Conservation (phyloP, 2,113 vertebrate species). For the Takifugu bimaculatus region DNA sequence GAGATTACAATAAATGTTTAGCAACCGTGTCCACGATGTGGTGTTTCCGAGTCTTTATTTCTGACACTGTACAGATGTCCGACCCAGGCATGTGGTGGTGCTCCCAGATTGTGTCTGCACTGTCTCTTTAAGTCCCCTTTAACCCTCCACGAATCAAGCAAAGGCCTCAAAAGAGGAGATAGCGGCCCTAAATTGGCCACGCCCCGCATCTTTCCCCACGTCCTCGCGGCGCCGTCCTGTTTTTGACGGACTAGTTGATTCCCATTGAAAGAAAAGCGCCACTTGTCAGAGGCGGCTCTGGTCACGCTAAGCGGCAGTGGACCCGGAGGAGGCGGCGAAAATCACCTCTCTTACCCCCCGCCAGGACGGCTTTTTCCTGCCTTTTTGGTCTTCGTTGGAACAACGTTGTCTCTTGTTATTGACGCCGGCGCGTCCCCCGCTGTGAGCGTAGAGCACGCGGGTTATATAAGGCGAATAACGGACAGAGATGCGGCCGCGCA, state of each 20-base stretch:
- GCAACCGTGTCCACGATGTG: not conserved
- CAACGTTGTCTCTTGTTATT: conserved; percentile 1
- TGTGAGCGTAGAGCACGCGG: too few relatives aligned
- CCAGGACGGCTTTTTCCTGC: too few relatives aligned
- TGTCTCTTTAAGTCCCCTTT: conserved; percentile 63
- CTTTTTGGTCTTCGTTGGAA: conserved; percentile 5
- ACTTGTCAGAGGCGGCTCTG: conserved; percentile 26
- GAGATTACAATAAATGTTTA: conserved; percentile 51
- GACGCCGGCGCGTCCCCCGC: not conserved
- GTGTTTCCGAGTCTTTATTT: not conserved
- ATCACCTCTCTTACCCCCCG: too few relatives aligned
- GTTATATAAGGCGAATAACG: conserved; percentile 59
- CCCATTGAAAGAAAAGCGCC: conserved; percentile 23
- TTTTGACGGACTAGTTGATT: conserved; percentile 27
- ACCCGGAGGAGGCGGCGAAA: not conserved
- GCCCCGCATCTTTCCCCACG: conserved; percentile 7
- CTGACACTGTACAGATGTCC: too few relatives aligned
- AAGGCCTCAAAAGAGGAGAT: conserved; percentile 36
- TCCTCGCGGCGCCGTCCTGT: conserved; percentile 1
- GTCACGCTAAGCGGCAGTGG: conserved; percentile 16
- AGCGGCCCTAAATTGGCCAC: conserved; percentile 56
- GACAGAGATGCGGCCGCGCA: conserved; percentile 30
- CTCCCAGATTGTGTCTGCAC: not conserved
- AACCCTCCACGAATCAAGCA: conserved; percentile 18
- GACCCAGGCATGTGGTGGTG: too few relatives aligned